Evolutionary conservation across 2,113 vertebrate species (phyloP), one percentile per base, ranked within the genome.

Genomic region (Rutilus rutilus): DNA sequence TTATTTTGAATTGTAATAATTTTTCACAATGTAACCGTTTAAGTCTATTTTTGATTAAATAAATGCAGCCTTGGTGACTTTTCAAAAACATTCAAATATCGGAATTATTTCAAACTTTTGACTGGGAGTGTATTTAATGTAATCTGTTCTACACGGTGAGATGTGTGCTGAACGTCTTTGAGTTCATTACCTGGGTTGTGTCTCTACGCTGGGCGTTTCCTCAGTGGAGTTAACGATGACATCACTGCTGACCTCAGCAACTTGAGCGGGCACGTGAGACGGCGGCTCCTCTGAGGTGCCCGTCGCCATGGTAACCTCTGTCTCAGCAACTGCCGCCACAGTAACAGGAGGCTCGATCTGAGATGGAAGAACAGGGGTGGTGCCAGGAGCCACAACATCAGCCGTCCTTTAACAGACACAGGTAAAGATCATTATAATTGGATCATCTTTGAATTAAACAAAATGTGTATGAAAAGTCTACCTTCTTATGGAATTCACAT

Each of bases 201-300:
- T 80, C 87, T 95, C 95, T 3, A 90, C 81, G 33, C 78, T 54
- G 52, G 84, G 86, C 2, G 88, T 4, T 62, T 86, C 91, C 89
- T 95, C 94, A 3, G 85, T 77, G 82, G 92, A 89, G 57, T 88
- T 87, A 89, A 90, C 89, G 8, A 93, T 91, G 82, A 90, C 80
- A 19, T 95, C 93, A 45, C 82, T 88, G 7, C 81, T 92, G 82
- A 91, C 91, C 91, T 95, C 94, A 84, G 89, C 84, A 83, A 78
- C 83, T 36, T 90, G 92, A 78, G 87, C 76, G 7, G 90, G 77
- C 84, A 78, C 88, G 87, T 91, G 93, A 83, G 92, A 87, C 57
- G 87, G 85, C 47, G 90, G 93, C 14, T 94, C 94, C 89, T 95
- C 94, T 23, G 90, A 85, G 90, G 91, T 89, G 27, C 27, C 83